A percentile compares a stretch with the other conserved stretches of the same genome.
These are phyloP conservation scores for Psilopsiagon aymara DNA, from an alignment of 2,113 vertebrate species.

Conservation along the genomic window DNA sequence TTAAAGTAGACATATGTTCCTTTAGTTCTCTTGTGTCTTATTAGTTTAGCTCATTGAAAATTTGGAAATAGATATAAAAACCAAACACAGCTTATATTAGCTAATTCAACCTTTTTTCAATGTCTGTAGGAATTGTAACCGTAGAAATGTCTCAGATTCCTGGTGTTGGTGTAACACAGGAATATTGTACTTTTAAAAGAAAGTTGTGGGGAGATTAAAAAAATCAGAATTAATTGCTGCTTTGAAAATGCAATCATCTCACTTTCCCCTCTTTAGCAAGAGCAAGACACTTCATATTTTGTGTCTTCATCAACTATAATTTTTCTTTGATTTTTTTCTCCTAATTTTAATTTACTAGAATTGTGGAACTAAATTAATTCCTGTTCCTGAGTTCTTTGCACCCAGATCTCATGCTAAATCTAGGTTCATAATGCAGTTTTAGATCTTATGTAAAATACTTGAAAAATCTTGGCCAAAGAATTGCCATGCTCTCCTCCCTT, in stretches of 20 bases:
- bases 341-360: background rate
- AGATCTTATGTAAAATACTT: background rate
- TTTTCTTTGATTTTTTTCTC: background rate
- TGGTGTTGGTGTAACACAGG: background rate
- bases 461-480: background rate
- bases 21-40: background rate
- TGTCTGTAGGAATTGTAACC: background rate
- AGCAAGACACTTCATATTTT: background rate
- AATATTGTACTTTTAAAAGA: background rate
- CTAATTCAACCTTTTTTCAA: background rate
- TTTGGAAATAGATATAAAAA: background rate
- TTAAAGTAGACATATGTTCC: background rate
- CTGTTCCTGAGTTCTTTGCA: background rate
- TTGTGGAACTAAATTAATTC: background rate
- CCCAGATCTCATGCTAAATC: background rate
- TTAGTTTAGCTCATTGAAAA: background rate
- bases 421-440: background rate
- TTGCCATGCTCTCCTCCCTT: background rate
- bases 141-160: background rate
- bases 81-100: background rate
- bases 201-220: background rate
- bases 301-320: background rate
- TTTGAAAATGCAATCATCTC: background rate
- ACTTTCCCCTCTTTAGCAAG: background rate
- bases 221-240: background rate